These are phyloP conservation scores for Rhorus exstirpatorius DNA, from an alignment of 2,888 invertebrate genomes.

Conservation along the genomic window DNA sequence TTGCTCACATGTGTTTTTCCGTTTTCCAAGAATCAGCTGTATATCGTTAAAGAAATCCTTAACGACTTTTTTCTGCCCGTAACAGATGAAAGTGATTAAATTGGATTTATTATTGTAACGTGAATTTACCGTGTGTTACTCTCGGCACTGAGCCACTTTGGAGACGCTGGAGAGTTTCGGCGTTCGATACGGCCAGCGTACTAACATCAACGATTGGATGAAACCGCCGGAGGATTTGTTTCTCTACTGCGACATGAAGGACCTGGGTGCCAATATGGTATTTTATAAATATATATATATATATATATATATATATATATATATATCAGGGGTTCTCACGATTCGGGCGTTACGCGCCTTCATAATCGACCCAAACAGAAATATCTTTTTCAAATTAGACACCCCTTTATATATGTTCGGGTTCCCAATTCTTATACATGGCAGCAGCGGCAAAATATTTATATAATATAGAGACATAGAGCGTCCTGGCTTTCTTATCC, in stretches of 20 bases:
- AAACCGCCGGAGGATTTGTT: constrained; percentile 91
- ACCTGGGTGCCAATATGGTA: constrained; percentile 94
- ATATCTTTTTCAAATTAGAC: no score
- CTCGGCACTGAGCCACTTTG: constrained; percentile 81
- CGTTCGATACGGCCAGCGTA: constrained; percentile 82
- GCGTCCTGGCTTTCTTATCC: no score
- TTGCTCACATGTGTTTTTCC: no score
- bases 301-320: not conserved
- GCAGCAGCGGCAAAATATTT: no score
- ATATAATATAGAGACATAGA: no score
- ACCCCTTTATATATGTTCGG: no score
- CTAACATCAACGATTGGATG: constrained; percentile 87
- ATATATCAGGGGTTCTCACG: no score
- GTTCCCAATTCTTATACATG: no score
- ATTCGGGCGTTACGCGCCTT: no score
- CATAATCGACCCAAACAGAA: no score
- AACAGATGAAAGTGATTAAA: not conserved
- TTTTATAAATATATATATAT: constrained; percentile 79
- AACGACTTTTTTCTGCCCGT: not conserved
- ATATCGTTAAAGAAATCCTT: not conserved
- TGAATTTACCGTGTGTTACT: constrained; percentile 82
- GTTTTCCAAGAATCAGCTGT: no score
- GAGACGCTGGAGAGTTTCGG: constrained; percentile 86
- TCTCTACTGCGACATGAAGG: constrained; percentile 92
- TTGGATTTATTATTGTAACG: constrained; percentile 68